These are phyloP conservation scores for Thymelicus acteon DNA, from an alignment of 2,888 invertebrate genomes.

Conservation along the genomic window DNA sequence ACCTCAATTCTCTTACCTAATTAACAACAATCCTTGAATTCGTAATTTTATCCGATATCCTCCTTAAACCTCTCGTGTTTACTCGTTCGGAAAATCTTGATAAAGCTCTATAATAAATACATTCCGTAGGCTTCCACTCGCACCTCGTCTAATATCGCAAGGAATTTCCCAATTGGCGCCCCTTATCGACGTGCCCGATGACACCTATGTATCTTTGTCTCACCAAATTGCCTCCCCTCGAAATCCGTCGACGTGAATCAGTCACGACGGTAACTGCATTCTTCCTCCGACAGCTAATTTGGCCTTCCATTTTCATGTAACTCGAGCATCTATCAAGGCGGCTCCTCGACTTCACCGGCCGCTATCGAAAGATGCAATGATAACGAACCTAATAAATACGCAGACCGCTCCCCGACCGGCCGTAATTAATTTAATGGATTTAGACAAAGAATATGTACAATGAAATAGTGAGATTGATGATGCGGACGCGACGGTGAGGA, in stretches of 20 bases:
- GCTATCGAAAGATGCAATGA: constrained; percentile 74
- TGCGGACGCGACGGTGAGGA: constrained; percentile 42
- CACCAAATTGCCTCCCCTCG: constrained; percentile 55
- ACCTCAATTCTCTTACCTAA: neutral
- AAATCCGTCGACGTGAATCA: constrained; percentile 64
- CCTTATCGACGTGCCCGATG: constrained; percentile 63
- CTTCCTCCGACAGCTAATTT: constrained; percentile 79
- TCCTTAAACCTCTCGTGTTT: constrained; percentile 20
- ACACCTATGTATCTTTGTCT: constrained; percentile 74
- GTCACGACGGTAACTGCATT: constrained; percentile 79
- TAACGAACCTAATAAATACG: constrained; percentile 84
- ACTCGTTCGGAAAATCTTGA: constrained; percentile 33
- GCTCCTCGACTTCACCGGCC: constrained; percentile 20
- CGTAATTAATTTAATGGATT: constrained; percentile 84
- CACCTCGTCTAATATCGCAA: constrained; percentile 63
- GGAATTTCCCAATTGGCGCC: constrained; percentile 76
- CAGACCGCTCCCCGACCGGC: constrained; percentile 77
- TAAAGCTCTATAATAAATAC: constrained; percentile 36
- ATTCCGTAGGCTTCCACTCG: constrained; percentile 32
- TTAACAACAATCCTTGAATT: neutral
- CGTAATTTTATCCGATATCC: neutral
- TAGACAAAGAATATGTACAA: constrained; percentile 83
- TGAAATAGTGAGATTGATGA: constrained; percentile 80
- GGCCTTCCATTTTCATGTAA: constrained; percentile 78
- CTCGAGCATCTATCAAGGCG: constrained; percentile 75